Base-by-base conservation (phyloP, 2,888 invertebrate genomes). In the Sinodicranocentrus sp. region DNA sequence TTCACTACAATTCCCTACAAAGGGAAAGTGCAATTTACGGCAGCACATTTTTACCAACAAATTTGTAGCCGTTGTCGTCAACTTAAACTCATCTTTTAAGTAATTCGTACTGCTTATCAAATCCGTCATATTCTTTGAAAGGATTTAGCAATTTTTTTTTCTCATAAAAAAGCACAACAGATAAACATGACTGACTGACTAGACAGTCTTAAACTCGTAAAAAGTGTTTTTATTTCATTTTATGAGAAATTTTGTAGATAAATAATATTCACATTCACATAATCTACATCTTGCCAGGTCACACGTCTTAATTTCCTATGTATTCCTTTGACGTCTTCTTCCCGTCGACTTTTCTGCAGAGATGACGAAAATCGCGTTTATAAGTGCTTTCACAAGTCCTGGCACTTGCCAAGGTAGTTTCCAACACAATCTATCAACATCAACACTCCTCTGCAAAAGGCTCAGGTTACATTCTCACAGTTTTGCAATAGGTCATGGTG, bases 401-500 rank as follows among this genome's bases (percentile, higher is more conserved):
- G 33, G 33, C 33, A 10, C 10, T 33, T 33, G 33, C 33, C 33
- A 33, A 33, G 10, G 33, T 33, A 33, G 33, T 6, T 33, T 33
- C 3, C 33, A 10, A 39, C 39, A 39, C 13, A 6, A 48, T 48
- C 8, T 26, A 59, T 59, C 59, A 59, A 59, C 59, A 26, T 59
- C n/a, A 65, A 33, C 65, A 65, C 73, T 33, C 39, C 6, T 65
- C 39, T n/a, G 52, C 75, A 63, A 26, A 65, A 52, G 28, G 33
- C 77, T 77, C 77, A 77, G 43, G 77, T 77, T 77, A 77, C 77
- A 68, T 77, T 77, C 77, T 77, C 77, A 77, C 77, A 77, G 68
- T 77, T 77, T 68, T 59, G 67, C 68, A 68, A 77, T 68, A 77
- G 77, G 77, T 77, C 77, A 77, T 77, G 67, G 28, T 67, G 77